Conservation (phyloP, 2,888 invertebrate genomes). For the Idaea dimidiata region DNA sequence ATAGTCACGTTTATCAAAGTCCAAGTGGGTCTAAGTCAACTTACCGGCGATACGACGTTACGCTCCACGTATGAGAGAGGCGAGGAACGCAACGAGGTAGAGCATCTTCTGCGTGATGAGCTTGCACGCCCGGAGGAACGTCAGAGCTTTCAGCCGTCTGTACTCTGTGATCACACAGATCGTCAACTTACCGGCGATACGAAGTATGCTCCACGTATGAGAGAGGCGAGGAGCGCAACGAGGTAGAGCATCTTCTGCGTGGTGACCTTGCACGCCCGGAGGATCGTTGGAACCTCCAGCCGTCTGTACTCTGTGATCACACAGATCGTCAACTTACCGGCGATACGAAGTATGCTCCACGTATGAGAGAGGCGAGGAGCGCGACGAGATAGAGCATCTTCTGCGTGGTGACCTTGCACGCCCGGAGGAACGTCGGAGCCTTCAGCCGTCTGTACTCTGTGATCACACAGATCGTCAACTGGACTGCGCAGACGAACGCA, state of each 20-base stretch:
- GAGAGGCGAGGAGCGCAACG: slow-evolving; percentile 91
- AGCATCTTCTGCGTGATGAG: slow-evolving; percentile 94
- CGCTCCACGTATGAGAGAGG: slow-evolving; percentile 91
- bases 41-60: slow-evolving; percentile 95
- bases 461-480: slow-evolving; percentile 90
- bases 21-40: no score
- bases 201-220: slow-evolving; percentile 93
- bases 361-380: slow-evolving; percentile 90
- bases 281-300: slow-evolving; percentile 90
- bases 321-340: slow-evolving; percentile 91
- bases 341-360: slow-evolving; percentile 94
- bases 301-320: slow-evolving; percentile 90
- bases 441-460: slow-evolving; percentile 92
- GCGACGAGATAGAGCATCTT: slow-evolving; percentile 93
- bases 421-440: slow-evolving; percentile 88
- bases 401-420: slow-evolving; percentile 93
- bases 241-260: slow-evolving; percentile 94
- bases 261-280: slow-evolving; percentile 91
- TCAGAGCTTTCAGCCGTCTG: slow-evolving; percentile 90
- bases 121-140: slow-evolving; percentile 89
- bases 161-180: slow-evolving; percentile 92
- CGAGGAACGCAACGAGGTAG: slow-evolving; percentile 92
- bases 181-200: slow-evolving; percentile 88
- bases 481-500: slow-evolving; percentile 91
- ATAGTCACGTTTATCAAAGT: no score